Percentiles rank a stretch among this genome's conserved stretches.
phyloP scores from a whole-genome alignment of 2,888 invertebrate genomes.

The Epicampocera succincta region DNA sequence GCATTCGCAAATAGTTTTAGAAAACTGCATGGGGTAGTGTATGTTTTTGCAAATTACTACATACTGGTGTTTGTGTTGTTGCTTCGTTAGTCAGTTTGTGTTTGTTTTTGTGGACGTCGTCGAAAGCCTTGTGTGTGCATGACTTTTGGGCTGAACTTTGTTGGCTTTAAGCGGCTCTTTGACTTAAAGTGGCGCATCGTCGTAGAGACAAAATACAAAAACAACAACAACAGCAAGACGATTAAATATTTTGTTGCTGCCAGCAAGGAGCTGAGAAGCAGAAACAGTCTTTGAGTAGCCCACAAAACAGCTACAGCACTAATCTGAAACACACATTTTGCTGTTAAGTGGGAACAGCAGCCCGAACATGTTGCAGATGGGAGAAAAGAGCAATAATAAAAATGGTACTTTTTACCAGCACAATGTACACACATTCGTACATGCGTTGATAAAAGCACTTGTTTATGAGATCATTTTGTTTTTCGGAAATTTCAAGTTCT shows the following conservation, averaged over 20 bases:
- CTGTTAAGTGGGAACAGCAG: background rate
- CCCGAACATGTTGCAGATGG: too few relatives aligned
- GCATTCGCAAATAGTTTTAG: background rate
- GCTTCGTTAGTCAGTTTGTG: slow-evolving; percentile 12
- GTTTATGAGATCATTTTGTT: too few relatives aligned
- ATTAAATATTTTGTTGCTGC: slow-evolving; percentile 45
- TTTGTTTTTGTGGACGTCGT: slow-evolving; percentile 10
- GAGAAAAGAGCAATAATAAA: background rate
- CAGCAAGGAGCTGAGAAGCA: slow-evolving; percentile 28
- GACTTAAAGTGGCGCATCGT: slow-evolving; percentile 66
- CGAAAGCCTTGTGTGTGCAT: slow-evolving; percentile 41
- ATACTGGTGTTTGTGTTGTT: slow-evolving; percentile 44
- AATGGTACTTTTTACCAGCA: background rate
- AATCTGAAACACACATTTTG: background rate
- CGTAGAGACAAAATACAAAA: slow-evolving; percentile 27
- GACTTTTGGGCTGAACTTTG: slow-evolving; percentile 64
- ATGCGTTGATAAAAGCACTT: too few relatives aligned
- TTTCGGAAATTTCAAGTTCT: too few relatives aligned
- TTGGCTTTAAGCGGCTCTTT: slow-evolving; percentile 66
- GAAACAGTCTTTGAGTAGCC: slow-evolving; percentile 25
- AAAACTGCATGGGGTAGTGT: slow-evolving; percentile 46
- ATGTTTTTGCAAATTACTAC: slow-evolving; percentile 66
- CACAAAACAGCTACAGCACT: slow-evolving; percentile 9
- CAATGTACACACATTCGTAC: background rate
- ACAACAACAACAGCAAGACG: too few relatives aligned